These are phyloP conservation scores for Brassicogethes aeneus DNA, from an alignment of 2,888 invertebrate species.

Conservation along the genomic window DNA sequence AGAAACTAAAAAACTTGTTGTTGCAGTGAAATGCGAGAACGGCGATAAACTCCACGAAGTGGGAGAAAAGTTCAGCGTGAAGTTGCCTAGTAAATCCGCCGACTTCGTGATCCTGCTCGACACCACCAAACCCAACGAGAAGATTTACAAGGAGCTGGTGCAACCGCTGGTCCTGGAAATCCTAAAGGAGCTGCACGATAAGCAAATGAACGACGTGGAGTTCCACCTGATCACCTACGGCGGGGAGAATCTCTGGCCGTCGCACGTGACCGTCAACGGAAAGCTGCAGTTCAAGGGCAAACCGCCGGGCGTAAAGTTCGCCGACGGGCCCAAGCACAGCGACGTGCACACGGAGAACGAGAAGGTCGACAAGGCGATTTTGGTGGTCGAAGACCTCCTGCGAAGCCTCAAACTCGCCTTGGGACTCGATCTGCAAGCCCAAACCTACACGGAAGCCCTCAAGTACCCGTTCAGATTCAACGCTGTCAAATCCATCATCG, in stretches of 20 bases:
- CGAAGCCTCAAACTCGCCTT: conserved; percentile 31
- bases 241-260: conserved; percentile 47
- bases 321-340: conserved; percentile 21
- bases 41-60: conserved; percentile 40
- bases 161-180: conserved; percentile 52
- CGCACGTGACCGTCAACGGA: conserved; percentile 47
- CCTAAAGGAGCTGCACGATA: conserved; percentile 50
- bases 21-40: conserved; percentile 42
- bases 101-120: conserved; percentile 77
- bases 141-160: conserved; percentile 53
- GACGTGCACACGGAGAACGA: conserved; percentile 19
- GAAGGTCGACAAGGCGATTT: conserved; percentile 9
- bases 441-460: conserved; percentile 54
- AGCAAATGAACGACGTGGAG: conserved; percentile 55
- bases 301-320: conserved; percentile 37
- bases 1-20: neutral
- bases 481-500: conserved; percentile 65
- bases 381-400: conserved; percentile 26
- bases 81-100: conserved; percentile 63
- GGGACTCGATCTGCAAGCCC: conserved; percentile 27
- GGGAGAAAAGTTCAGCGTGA: conserved; percentile 56
- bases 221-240: conserved; percentile 52
- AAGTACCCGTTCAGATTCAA: conserved; percentile 67
- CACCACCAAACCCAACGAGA: conserved; percentile 51
- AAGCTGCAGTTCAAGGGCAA: conserved; percentile 44